Percentiles rank a stretch among this genome's conserved stretches.
Conservation (phyloP, 1,140 invertebrate genomes). For the Bombus superbus region DNA sequence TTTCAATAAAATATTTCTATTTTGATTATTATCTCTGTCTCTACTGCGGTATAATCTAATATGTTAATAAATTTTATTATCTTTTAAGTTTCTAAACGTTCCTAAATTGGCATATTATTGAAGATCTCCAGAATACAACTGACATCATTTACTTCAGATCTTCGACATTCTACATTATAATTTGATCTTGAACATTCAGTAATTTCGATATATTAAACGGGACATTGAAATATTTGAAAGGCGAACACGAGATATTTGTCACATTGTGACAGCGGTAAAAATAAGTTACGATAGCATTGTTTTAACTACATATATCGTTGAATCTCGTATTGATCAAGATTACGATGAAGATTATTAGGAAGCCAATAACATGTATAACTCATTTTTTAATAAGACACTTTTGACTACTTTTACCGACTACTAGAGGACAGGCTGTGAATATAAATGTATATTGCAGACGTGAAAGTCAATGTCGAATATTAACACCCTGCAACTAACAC, state of each 20-base stretch:
- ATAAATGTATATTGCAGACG: too few species aligned
- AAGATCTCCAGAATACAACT: neutral
- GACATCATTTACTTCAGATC: neutral
- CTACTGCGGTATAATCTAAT: neutral
- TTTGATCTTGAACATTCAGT: neutral
- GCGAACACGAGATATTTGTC: accelerated
- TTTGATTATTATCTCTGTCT: neutral
- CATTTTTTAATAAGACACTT: too few species aligned
- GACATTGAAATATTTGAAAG: neutral
- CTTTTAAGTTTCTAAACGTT: neutral
- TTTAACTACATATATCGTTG: neutral
- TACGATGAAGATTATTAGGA: too few species aligned
- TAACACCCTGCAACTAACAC: too few species aligned
- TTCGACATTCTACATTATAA: neutral
- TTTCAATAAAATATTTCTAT: too few species aligned
- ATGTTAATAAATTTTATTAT: neutral
- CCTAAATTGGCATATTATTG: neutral
- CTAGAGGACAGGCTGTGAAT: too few species aligned
- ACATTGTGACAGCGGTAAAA: too few species aligned
- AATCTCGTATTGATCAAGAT: too few species aligned
- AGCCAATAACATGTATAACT: too few species aligned
- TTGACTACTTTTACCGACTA: too few species aligned
- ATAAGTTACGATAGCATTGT: neutral
- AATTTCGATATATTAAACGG: neutral
- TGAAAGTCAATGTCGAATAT: too few species aligned